Evolutionary conservation across 2,888 invertebrate genomes (phyloP).

Genomic region (Nyleta sp.): DNA sequence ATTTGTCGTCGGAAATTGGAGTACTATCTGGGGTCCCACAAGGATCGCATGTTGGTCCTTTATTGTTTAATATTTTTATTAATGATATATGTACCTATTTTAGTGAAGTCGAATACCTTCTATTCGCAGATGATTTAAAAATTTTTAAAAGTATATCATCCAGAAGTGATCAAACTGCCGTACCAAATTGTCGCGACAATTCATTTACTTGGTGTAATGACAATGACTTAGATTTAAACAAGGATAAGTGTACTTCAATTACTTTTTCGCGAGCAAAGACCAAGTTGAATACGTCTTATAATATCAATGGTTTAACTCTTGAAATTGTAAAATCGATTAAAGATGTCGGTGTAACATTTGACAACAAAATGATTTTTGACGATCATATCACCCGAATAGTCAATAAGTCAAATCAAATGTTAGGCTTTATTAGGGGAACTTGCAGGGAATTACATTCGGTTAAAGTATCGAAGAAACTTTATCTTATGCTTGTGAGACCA

Average conservation of each 20-base stretch:
- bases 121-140: constrained; percentile 14
- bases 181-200: background rate
- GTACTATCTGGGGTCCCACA: constrained; percentile 12
- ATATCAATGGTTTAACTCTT: background rate
- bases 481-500: background rate
- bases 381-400: background rate
- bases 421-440: constrained; percentile 2
- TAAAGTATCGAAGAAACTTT: background rate
- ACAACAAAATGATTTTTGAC: constrained; percentile 3
- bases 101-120: background rate
- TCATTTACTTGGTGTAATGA: background rate
- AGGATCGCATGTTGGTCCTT: background rate
- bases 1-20: background rate
- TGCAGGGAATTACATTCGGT: background rate
- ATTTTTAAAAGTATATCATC: background rate
- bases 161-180: background rate
- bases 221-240: background rate
- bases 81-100: background rate
- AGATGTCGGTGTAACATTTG: constrained; percentile 4
- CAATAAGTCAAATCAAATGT: background rate
- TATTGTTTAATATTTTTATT: constrained; percentile 23
- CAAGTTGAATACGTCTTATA: background rate
- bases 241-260: constrained; percentile 1
- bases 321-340: constrained; percentile 1
- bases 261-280: background rate